Evolutionary conservation across 2,113 vertebrate genomes (phyloP), one percentile per base, ranked within the genome.

Genomic region (Tragelaphus strepsiceros): DNA sequence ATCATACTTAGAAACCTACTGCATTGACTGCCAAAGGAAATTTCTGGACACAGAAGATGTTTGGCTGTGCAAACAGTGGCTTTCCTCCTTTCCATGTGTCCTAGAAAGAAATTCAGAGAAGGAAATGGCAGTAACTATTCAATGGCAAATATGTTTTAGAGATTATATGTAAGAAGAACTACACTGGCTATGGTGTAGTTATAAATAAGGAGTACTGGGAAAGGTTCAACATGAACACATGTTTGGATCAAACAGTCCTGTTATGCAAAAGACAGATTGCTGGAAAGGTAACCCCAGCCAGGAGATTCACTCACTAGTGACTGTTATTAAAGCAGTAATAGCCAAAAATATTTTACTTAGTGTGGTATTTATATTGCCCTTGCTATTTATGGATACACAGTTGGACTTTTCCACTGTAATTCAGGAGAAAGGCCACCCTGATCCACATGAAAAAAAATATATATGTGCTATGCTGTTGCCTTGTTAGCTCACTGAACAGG

Each of bases 31-130:
- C 92, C 96, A 96, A 95, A 49, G 81, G 91, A 93, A 96, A 96
- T 95, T 94, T 96, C 84, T 96, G 90, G 90, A 97, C 83, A 90
- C 5, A 16, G 95, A 83, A 13, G 13, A 84, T 80, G 83, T 96
- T 97, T 97, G 96, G 95, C 94, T 89, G 2, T 74, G 51, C 21
- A 56, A 91, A 91, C 7, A 90, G 89, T 51, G 17, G 93, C 87
- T 71, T 94, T 95, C 21, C 59, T 93, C 46, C 46, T 93, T 95
- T 96, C 92, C 59, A 58, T 92, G 94, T 92, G 43, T 95, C 94
- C 92, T 98, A 95, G 97, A 98, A 96, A 97, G 96, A 97, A 95
- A 97, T 97, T 96, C 80, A 95, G 67, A 87, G 80, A 88, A 91
- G 83, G 92, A 97, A 91, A 86, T 53, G 22, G 32, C 26, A 90